Percentiles rank a stretch among this genome's conserved stretches.
Conservation (phyloP, 64 coral and sea anemone genomes). For the Stylophora pistillata region DNA sequence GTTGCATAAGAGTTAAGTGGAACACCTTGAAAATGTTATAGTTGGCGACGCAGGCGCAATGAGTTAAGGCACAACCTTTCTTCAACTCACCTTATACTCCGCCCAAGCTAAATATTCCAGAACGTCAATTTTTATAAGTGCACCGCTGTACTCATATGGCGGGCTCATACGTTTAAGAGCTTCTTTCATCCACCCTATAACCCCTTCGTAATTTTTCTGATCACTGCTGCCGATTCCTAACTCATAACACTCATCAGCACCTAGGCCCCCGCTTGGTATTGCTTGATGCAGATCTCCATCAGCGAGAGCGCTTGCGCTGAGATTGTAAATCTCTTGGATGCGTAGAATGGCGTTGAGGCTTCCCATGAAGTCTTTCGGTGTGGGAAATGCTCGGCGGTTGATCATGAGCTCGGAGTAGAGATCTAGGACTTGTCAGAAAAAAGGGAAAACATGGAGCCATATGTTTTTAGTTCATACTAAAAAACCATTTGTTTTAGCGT, state of each 20-base stretch:
- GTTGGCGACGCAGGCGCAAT: too few species aligned
- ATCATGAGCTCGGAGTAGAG: conserved; percentile 8
- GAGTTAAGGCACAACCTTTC: too few species aligned
- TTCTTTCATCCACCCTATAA: conserved; percentile 76
- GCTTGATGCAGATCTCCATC: conserved; percentile 62
- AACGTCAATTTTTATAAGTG: conserved; percentile 53
- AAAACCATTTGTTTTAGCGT: too few species aligned
- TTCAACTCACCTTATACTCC: conserved; percentile 83
- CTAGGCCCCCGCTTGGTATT: conserved; percentile 46
- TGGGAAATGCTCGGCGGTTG: conserved; percentile 57
- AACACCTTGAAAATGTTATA: too few species aligned
- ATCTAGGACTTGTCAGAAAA: neutral
- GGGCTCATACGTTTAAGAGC: conserved; percentile 65
- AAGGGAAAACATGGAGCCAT: neutral
- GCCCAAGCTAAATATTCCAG: conserved; percentile 92
- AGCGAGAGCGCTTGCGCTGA: conserved; percentile 63
- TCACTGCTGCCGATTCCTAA: conserved; percentile 69
- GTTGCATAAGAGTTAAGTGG: too few species aligned
- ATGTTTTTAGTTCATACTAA: neutral
- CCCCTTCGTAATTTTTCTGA: conserved; percentile 49
- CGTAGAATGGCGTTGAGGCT: conserved; percentile 80
- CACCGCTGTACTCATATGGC: conserved; percentile 72
- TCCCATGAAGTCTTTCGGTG: conserved; percentile 70
- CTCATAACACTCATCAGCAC: conserved; percentile 82
- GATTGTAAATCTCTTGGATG: conserved; percentile 88